Evolutionary conservation across 2,113 vertebrate genomes (phyloP), one percentile per base, ranked within the genome.

Genomic region (Neopipo cinnamomea): DNA sequence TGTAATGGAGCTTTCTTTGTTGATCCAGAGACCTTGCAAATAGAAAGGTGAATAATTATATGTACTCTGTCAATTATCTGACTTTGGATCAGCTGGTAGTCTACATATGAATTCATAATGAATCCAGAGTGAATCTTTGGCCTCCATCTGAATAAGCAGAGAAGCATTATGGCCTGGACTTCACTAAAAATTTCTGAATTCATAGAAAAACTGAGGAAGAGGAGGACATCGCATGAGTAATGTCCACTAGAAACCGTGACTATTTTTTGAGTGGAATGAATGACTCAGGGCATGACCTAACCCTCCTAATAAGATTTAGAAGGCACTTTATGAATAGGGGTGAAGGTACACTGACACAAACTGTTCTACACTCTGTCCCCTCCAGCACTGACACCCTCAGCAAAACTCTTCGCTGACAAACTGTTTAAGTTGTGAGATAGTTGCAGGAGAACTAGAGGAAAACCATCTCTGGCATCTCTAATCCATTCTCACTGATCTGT

Each of bases 1-100:
- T 42, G 22, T 91, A 96, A 94, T 66, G 80, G 73, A 85, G 44
- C 61, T 82, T 89, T 87, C 81, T 95, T 95, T 96, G 93, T 97
- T 93, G 95, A 96, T 94, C 87, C 56, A 97, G 93, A 78, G 84
- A 89, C 88, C 96, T 75, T 93, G 81, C 88, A 95, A 97, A 96
- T 61, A 94, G 74, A 87, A 97, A 56, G 81, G 52, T 78, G 90
- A 93, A 89, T 96, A 96, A 96, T 96, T 95, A 91, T 94, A 88
- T 95, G 93, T 93, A 89, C 81, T 94, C 77, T 93, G 77, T 89
- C 92, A 93, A 93, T 95, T 96, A 89, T 35, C 74, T 93, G 52
- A 55, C 42, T 93, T 91, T 55, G 33, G 85, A 95, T 95, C 92
- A 91, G 65, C 80, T 94, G 89, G 66, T 47, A 87, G 35, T 42